Evolutionary conservation across 2,888 invertebrate genomes (phyloP).

Genomic region (Pheosia gnoma): DNA sequence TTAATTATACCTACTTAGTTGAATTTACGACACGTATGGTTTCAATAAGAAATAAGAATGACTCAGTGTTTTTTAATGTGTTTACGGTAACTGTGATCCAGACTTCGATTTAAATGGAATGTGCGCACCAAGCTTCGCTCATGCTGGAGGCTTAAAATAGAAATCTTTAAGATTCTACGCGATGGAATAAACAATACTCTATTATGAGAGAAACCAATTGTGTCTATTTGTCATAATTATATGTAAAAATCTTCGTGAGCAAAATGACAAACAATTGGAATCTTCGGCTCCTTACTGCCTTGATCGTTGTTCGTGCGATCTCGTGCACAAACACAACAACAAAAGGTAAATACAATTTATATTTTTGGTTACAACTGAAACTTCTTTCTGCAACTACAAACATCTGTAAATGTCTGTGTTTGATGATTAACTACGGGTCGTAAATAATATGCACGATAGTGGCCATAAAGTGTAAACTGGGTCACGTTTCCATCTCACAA

Average conservation of each 20-base stretch:
- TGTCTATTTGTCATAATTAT: slow-evolving; percentile 43
- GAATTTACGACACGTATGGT: slow-evolving; percentile 48
- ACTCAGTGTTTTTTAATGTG: slow-evolving; percentile 72
- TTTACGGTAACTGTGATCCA: slow-evolving; percentile 62
- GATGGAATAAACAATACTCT: slow-evolving; percentile 49
- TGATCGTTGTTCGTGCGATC: slow-evolving; percentile 49
- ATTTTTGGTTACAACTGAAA: slow-evolving; percentile 42
- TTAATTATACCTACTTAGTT: slow-evolving; percentile 23
- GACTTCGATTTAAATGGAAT: slow-evolving; percentile 55
- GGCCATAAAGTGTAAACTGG: slow-evolving; percentile 11
- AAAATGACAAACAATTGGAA: slow-evolving; percentile 59
- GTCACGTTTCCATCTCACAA: slow-evolving; percentile 20
- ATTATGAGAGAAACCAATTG: slow-evolving; percentile 49
- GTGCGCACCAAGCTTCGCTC: slow-evolving; percentile 49
- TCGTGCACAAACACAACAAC: slow-evolving; percentile 34
- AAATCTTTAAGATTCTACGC: slow-evolving; percentile 47
- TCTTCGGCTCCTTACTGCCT: slow-evolving; percentile 49
- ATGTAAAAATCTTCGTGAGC: slow-evolving; percentile 40
- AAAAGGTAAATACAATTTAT: slow-evolving; percentile 58
- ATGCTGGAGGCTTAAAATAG: slow-evolving; percentile 59
- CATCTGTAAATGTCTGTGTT: slow-evolving; percentile 27
- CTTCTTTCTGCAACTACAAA: slow-evolving; percentile 35
- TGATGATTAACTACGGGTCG: slow-evolving; percentile 29
- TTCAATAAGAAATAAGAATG: slow-evolving; percentile 65
- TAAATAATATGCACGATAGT: slow-evolving; percentile 27